Conservation (phyloP, 2,113 vertebrate genomes). For the Phyllostomus discolor region DNA sequence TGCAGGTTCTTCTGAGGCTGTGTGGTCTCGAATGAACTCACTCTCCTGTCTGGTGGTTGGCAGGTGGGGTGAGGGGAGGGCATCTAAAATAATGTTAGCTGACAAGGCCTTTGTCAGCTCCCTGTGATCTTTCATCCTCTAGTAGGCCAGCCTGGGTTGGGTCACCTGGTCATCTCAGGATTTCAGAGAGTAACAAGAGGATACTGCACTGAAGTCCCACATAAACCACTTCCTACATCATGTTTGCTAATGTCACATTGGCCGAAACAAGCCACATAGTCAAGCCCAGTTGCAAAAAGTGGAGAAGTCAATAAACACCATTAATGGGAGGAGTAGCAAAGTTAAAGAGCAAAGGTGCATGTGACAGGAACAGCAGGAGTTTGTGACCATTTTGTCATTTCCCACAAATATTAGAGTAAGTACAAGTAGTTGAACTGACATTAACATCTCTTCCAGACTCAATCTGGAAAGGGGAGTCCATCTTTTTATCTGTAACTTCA, state of each 20-base stretch:
- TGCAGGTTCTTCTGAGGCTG: background rate
- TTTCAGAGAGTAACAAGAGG: background rate
- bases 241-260: background rate
- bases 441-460: background rate
- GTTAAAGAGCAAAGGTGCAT: background rate
- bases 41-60: background rate
- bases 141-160: background rate
- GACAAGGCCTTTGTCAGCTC: background rate
- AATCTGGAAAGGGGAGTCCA: background rate
- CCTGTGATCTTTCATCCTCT: background rate
- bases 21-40: background rate
- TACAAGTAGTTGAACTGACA: background rate
- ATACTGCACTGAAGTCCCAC: background rate
- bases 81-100: background rate
- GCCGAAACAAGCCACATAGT: background rate
- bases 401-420: background rate
- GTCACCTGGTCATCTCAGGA: background rate
- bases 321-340: background rate
- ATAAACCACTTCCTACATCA: background rate
- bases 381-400: background rate
- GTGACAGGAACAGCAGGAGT: background rate
- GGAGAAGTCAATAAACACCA: fast-evolving
- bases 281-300: background rate
- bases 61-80: background rate
- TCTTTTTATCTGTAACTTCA: background rate